A percentile compares a stretch with the other conserved stretches of the same genome.
phyloP scores from a whole-genome alignment of 1,140 invertebrate species.

The Thaumetopoea pityocampa region DNA sequence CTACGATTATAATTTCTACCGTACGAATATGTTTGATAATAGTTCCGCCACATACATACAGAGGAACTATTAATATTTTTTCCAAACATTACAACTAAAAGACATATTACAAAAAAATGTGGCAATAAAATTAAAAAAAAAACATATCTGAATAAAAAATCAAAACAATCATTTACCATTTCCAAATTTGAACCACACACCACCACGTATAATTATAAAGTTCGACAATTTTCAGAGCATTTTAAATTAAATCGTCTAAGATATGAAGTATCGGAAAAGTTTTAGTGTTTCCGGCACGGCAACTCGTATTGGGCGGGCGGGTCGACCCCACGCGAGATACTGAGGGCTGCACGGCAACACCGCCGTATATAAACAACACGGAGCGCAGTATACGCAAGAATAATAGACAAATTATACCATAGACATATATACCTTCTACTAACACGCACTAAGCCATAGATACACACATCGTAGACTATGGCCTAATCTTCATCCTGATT shows the following conservation, averaged over 20 bases:
- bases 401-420: slow-evolving; percentile 11
- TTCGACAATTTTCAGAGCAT: slow-evolving; percentile 5
- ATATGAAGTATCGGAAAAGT: slow-evolving; percentile 32
- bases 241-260: slow-evolving; percentile 8
- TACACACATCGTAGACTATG: no score
- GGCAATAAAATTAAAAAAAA: background rate
- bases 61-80: no score
- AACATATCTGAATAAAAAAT: background rate
- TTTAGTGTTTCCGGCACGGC: slow-evolving; percentile 18
- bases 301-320: slow-evolving; percentile 13
- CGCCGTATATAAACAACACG: slow-evolving; percentile 52
- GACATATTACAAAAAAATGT: background rate
- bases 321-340: slow-evolving; percentile 42
- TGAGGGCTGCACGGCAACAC: slow-evolving; percentile 33
- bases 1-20: no score
- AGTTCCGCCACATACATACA: no score
- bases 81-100: background rate
- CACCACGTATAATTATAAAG: slow-evolving; percentile 9
- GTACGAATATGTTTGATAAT: no score
- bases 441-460: no score
- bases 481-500: no score
- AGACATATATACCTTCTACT: background rate
- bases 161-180: slow-evolving; percentile 20
- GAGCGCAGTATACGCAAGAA: slow-evolving; percentile 29
- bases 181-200: slow-evolving; percentile 12